A percentile compares a stretch with the other conserved stretches of the same genome.
phyloP scores from a whole-genome alignment of 2,888 invertebrate genomes.

The Melikaiella ostensackeni region DNA sequence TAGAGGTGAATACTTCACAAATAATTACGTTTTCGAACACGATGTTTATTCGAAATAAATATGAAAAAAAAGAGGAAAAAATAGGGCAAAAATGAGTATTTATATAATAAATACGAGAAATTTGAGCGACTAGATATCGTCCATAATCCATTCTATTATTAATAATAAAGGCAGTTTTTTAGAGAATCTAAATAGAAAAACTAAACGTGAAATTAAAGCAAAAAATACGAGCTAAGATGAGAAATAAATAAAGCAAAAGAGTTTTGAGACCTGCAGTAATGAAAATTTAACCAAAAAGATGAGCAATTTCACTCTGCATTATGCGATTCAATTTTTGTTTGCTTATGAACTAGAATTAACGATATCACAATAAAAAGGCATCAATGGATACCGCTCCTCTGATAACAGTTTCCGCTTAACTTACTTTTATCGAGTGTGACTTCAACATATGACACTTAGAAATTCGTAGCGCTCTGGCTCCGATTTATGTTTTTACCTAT shows the following conservation, averaged over 20 bases:
- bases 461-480: constrained; percentile 81
- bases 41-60: neutral
- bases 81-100: neutral
- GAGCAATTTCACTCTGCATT: constrained; percentile 64
- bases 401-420: constrained; percentile 38
- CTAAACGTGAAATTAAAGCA: neutral
- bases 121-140: neutral
- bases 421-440: constrained; percentile 41
- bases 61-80: neutral
- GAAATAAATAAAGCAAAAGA: constrained; percentile 7
- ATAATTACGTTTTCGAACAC: neutral
- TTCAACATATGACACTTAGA: constrained; percentile 70
- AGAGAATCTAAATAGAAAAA: neutral
- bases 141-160: neutral
- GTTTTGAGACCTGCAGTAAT: constrained; percentile 33
- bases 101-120: neutral
- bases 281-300: constrained; percentile 52
- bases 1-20: neutral
- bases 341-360: constrained; percentile 65
- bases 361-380: constrained; percentile 69
- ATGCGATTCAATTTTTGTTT: constrained; percentile 49
- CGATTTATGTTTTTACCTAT: constrained; percentile 82
- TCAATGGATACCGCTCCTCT: constrained; percentile 56
- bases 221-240: neutral
- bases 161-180: neutral